Evolutionary conservation across 2,797 vertebrate species (phyloP).

Genomic region (Eulemur mongoz): DNA sequence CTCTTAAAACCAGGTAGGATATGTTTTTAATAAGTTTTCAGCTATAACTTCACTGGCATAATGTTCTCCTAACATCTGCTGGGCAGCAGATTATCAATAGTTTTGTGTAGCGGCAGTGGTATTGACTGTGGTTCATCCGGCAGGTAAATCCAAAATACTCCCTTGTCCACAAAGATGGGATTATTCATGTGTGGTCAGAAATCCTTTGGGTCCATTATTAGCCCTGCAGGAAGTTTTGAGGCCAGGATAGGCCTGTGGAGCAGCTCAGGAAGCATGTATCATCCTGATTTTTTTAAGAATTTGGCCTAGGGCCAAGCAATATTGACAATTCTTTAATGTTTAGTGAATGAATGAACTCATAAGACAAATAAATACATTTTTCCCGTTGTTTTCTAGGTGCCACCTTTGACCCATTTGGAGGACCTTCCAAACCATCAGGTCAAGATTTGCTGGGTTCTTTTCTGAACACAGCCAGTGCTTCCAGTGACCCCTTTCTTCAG

Average conservation of each 20-base stretch:
- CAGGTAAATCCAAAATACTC: background rate
- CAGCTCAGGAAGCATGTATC: background rate
- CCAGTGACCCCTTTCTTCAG: constrained; percentile 94
- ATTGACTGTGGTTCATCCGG: background rate
- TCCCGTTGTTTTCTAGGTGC: constrained; percentile 74
- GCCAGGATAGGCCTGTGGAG: background rate
- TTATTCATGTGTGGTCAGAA: background rate
- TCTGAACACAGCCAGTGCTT: constrained; percentile 90
- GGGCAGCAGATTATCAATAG: background rate
- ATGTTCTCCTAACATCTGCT: background rate
- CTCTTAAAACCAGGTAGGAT: background rate
- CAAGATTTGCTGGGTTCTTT: constrained; percentile 95
- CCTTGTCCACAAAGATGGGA: background rate
- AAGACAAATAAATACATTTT: background rate
- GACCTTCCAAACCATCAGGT: constrained; percentile 90
- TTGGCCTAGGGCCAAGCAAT: background rate
- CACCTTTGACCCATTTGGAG: constrained; percentile 94
- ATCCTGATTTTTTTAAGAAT: background rate
- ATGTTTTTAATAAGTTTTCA: background rate
- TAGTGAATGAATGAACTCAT: background rate
- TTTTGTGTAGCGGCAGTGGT: background rate
- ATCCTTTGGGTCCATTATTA: background rate
- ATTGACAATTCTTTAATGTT: background rate
- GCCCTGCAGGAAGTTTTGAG: background rate
- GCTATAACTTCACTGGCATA: background rate